Base-by-base conservation (phyloP, 2,797 vertebrate species). In the Apodemus agrarius region DNA sequence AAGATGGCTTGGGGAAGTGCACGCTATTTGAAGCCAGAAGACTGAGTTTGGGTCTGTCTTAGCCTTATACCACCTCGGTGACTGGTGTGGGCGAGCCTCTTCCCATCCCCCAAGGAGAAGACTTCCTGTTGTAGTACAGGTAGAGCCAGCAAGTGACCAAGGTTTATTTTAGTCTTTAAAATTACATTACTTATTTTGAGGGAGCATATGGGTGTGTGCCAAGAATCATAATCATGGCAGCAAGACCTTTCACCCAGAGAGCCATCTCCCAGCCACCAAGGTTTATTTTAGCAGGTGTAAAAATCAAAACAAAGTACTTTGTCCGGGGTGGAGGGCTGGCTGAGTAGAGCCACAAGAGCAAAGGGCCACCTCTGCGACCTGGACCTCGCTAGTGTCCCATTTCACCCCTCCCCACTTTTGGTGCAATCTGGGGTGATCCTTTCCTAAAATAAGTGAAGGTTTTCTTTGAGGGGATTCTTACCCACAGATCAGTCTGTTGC, bases 161-260 rank as follows among this genome's bases (percentile, higher is more conserved):
- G 59, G 24, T 19, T 87, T 72, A 26, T 72, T 87, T 54, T 74
- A 57, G 12, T 54, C 74, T 74, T 29, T 29, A 24, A 29, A 54
- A 57, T 31, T 74, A 8, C 52, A 88, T 57, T 88, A 29, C 54
- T 87, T 37, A 57, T 57, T 37, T 72, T 72, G 65, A 54, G 46
- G 19, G 49, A 34, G n/a, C 8, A 10, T 3, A 21, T 11, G 46
- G 22, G 5, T 9, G 0, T 3, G 7, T 40, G 24, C n/a, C 49
- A 54, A 2, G 14, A 40, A 37, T 49, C 49, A 54, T 13, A 9
- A 13, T 11, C 11, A 12, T 37, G 34, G 34, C 65, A 54, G 4
- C n/a, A 40, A 40, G 85, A 52, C 3, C 49, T 49, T 72, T 72
- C n/a, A 29, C 49, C 21, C 65, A 72, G 46, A 37, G 31, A 86